These are phyloP conservation scores for Augochlorella aurata DNA, from an alignment of 2,888 invertebrate species.

Conservation along the genomic window DNA sequence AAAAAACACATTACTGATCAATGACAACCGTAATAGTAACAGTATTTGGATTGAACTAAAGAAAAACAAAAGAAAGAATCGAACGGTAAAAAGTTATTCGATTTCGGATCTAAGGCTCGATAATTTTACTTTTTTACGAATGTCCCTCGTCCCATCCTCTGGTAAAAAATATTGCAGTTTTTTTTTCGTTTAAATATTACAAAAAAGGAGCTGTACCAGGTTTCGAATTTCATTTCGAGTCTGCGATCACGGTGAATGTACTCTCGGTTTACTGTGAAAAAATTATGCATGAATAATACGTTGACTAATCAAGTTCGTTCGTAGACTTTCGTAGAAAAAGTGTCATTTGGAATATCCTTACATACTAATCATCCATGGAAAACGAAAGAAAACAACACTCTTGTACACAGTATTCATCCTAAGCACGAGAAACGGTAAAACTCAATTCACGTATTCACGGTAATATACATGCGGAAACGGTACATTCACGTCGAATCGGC, in stretches of 20 bases:
- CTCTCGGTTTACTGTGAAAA: slow-evolving; percentile 26
- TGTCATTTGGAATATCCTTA: slow-evolving; percentile 25
- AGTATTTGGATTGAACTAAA: slow-evolving; percentile 60
- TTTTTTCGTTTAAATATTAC: slow-evolving; percentile 67
- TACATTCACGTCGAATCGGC: slow-evolving; percentile 74
- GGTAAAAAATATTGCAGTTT: slow-evolving; percentile 81
- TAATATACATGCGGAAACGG: slow-evolving; percentile 30
- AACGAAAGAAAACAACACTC: slow-evolving; percentile 24
- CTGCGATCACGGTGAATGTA: slow-evolving; percentile 69
- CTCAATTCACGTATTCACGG: slow-evolving; percentile 30
- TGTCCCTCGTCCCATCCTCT: slow-evolving; percentile 79
- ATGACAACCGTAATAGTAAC: slow-evolving; percentile 43
- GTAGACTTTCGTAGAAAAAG: slow-evolving; percentile 36
- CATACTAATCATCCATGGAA: slow-evolving; percentile 15
- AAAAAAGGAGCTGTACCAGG: slow-evolving; percentile 75
- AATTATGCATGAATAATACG: slow-evolving; percentile 38
- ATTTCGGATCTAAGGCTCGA: slow-evolving; percentile 70
- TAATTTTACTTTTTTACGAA: slow-evolving; percentile 71
- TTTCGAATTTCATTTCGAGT: slow-evolving; percentile 64
- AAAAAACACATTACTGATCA: slow-evolving; percentile 33
- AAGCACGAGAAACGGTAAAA: slow-evolving; percentile 27
- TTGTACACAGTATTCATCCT: slow-evolving; percentile 25
- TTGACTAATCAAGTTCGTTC: slow-evolving; percentile 29
- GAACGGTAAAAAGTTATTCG: slow-evolving; percentile 61
- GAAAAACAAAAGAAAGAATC: slow-evolving; percentile 31